Conservation (phyloP, 2,113 vertebrate species). For the Willisornis vidua region DNA sequence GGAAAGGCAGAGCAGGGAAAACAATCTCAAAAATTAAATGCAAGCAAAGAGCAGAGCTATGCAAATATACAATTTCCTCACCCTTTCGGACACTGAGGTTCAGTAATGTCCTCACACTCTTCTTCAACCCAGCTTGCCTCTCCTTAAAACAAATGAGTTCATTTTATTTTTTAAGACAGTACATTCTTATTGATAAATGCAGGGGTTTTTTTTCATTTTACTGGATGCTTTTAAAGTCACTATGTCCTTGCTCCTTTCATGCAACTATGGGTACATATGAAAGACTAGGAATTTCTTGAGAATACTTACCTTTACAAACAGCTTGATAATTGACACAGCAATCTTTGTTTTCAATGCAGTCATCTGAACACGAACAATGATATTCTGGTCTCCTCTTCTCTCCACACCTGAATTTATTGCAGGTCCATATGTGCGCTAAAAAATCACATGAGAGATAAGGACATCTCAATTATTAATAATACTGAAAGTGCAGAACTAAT, state of each 20-base stretch:
- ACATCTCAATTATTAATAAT: not conserved
- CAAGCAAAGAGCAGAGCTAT: slow-evolving; percentile 37
- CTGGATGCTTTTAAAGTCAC: not conserved
- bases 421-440: slow-evolving; percentile 78
- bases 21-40: not conserved
- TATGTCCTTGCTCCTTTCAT: not conserved
- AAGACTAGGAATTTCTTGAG: not conserved
- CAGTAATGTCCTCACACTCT: slow-evolving; percentile 72
- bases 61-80: slow-evolving; percentile 63
- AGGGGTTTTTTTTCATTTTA: not conserved
- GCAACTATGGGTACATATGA: not conserved
- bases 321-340: slow-evolving; percentile 78
- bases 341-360: slow-evolving; percentile 71
- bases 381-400: slow-evolving; percentile 77
- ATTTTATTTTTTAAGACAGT: slow-evolving; percentile 33
- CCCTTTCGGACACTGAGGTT: slow-evolving; percentile 79
- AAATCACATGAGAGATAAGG: not conserved
- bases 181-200: not conserved
- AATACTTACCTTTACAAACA: slow-evolving; percentile 73
- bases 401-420: slow-evolving; percentile 80
- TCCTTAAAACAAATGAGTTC: slow-evolving; percentile 69
- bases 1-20: not conserved
- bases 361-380: slow-evolving; percentile 79
- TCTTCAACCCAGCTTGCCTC: slow-evolving; percentile 80
- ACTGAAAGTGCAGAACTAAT: not conserved